Conservation (phyloP, 2,113 vertebrate species). For the Apus apus region DNA sequence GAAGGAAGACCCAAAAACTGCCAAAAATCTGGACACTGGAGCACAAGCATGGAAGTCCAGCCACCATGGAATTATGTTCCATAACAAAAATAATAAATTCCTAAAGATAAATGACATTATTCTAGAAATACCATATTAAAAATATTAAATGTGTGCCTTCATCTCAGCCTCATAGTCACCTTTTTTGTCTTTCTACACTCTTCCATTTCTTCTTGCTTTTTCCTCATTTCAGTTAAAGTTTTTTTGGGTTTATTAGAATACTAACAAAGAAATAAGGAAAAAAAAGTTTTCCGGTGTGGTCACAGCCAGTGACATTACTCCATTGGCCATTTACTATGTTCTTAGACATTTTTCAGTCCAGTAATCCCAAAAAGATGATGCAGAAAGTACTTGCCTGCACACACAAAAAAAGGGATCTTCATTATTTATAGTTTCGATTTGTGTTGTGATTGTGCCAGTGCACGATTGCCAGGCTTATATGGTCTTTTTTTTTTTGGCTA, state of each 20-base stretch:
- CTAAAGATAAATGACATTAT: background rate
- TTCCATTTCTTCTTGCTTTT: background rate
- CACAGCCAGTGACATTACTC: background rate
- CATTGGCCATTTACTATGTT: accelerated
- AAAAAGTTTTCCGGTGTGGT: background rate
- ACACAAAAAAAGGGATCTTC: background rate
- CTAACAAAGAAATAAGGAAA: background rate
- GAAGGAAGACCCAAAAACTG: background rate
- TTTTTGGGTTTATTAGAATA: background rate
- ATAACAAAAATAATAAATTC: background rate
- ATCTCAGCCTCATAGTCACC: background rate
- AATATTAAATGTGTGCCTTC: background rate
- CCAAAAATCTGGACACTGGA: background rate
- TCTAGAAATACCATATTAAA: background rate
- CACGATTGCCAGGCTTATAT: background rate
- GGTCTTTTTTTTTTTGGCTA: accelerated
- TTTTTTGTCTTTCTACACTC: background rate
- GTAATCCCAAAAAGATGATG: background rate
- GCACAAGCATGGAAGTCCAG: background rate
- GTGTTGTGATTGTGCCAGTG: background rate
- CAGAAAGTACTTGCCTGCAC: constrained; percentile 21
- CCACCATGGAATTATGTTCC: background rate
- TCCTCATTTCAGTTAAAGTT: background rate
- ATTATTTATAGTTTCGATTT: constrained; percentile 55
- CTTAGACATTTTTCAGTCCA: background rate